These are phyloP conservation scores for Spermophilus dauricus DNA, from an alignment of 2,113 vertebrate genomes.

Conservation along the genomic window DNA sequence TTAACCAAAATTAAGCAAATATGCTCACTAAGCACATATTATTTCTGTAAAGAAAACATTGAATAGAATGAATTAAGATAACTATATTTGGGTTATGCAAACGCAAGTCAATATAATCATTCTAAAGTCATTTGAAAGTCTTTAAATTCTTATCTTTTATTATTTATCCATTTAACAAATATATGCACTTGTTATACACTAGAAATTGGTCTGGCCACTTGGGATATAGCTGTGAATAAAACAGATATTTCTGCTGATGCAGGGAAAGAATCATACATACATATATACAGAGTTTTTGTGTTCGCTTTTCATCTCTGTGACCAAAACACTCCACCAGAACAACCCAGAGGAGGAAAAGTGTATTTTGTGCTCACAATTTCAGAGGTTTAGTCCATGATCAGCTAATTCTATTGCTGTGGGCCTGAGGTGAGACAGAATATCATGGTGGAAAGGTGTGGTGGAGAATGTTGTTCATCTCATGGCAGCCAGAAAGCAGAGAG, in stretches of 20 bases:
- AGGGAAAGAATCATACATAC: background rate
- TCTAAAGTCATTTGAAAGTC: background rate
- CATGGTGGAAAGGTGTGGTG: too few species aligned
- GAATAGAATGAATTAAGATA: slow-evolving; percentile 23
- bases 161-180: background rate
- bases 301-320: too few species aligned
- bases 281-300: too few species aligned
- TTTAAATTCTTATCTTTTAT: background rate
- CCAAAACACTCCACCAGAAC: too few species aligned
- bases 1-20: background rate
- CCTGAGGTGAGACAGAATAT: too few species aligned
- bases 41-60: background rate
- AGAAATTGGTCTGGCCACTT: background rate
- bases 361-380: too few species aligned
- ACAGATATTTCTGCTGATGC: background rate
- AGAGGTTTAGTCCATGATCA: too few species aligned
- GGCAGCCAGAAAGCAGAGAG: too few species aligned
- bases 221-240: background rate
- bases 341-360: too few species aligned
- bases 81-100: background rate
- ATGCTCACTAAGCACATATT: background rate
- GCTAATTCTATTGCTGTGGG: too few species aligned
- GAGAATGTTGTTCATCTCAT: too few species aligned
- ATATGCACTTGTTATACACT: background rate
- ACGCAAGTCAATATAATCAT: background rate